Evolutionary conservation across 2,888 invertebrate genomes (phyloP), one percentile per base, ranked within the genome.

Genomic region (Cephus nigrinus): DNA sequence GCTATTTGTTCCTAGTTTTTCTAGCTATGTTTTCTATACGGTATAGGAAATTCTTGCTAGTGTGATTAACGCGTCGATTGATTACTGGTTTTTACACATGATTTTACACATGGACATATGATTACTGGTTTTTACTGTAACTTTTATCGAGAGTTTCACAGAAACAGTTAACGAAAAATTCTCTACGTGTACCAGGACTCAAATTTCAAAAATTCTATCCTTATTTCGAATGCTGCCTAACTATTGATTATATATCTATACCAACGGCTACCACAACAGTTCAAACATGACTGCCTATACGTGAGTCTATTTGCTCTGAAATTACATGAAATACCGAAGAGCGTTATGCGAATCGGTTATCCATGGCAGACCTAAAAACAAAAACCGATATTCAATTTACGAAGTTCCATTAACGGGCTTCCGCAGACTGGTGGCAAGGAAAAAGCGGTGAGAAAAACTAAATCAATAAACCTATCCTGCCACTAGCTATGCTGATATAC

Each of bases 381-480:
- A 35, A 74, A 72, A 12, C 78, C 79, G 78, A 82, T 81, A 83
- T 83, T 82, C 83, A 83, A 83, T 83, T 82, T 80, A 76, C 82
- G 55, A 75, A 79, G 78, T 81, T 83, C 83, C 83, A 83, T 83
- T 83, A 83, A 78, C 82, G 76, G 80, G 68, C 74, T 80, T 68
- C 74, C 73, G 78, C 72, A 68, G 77, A 78, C 78, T 77, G 78
- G 78, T 69, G 68, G 73, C 76, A 79, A 75, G 80, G 80, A 76
- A 76, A 80, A 80, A 79, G 79, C 79, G 71, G 68, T 73, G 30
- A 73, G 32, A 74, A 76, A 78, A 78, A 76, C 73, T 74, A 68
- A 78, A 78, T 78, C 78, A 74, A 78, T 76, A 74, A 78, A 73
- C 78, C 76, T 78, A 36, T 75, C 78, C 73, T 12, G 40, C 72